Evolutionary conservation across 2,888 invertebrate species (phyloP), one percentile per base, ranked within the genome.

Genomic region (Euplexia lucipara): DNA sequence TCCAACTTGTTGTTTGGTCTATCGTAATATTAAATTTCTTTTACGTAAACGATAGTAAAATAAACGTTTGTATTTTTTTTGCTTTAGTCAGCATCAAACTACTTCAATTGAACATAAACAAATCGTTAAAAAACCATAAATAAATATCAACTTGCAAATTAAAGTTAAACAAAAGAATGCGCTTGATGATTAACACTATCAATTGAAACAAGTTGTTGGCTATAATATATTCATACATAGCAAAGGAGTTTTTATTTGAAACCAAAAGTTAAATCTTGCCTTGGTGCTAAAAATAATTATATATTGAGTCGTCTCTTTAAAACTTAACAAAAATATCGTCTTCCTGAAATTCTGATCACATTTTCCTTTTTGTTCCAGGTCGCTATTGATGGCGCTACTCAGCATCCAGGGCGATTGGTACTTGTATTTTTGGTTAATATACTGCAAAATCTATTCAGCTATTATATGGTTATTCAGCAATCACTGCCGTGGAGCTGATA

Each of bases 401-500:
- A 91, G 87, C 88, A 91, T 92, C 86, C 90, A 85, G 83, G 88
- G 91, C 86, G 90, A 93, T 86, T 91, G 92, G 91, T 91, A 92
- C 82, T 84, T 88, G 81, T 92, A 91, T 89, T 85, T 93, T 85
- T 91, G 92, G 91, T 86, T 91, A 76, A 90, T 95, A 83, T 95
- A 91, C 88, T 92, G 91, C 85, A 94, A 94, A 89, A 91, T 92
- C 84, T 92, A 92, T 85, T 92, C 91, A 76, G 90, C 90, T 82
- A 88, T 93, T 90, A 86, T 94, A 87, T 92, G 95, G 92, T 87
- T 93, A 83, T 89, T 93, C 82, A 91, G 93, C 86, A 94, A 94
- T 91, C 93, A 95, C 80, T 95, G 95, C 84, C 94, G 88, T 81
- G 89, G 92, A 63, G 81, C 91, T 94, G 95, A 95, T 95, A 95